Base-by-base conservation (phyloP, 2,113 vertebrate species). In the Microcebus jonahi region DNA sequence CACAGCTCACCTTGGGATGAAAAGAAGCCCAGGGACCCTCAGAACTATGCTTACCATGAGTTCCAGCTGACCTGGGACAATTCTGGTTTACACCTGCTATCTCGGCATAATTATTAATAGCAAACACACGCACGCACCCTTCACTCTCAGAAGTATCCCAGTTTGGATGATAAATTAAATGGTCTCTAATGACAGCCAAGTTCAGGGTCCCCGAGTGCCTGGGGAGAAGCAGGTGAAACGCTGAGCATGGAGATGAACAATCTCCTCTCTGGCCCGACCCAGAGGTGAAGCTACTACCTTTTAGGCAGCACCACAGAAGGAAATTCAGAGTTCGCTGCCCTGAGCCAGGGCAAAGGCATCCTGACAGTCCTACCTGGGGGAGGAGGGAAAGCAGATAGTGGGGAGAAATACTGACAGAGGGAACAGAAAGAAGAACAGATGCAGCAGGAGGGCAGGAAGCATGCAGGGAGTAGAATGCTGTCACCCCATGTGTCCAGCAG, bases 181-280 rank as follows among this genome's bases (percentile, higher is more conserved):
- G 77, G 67, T 34, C 67, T 80, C 71, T 65, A 71, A 73, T 79
- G 55, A 86, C 87, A 53, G 48, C 25, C 71, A 89, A 48, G 31
- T 12, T 53, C 50, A 21, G 6, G 42, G 42, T 77, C 53, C 75
- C 88, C 90, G 86, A 45, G 39, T 76, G 65, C 31, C 48, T 13
- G 13, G n/a, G 25, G n/a, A 53, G 25, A 77, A 77, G 45, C 48
- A 9, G 31, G 59, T 82, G 39, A 75, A 71, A 23, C 25, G 5
- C 53, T 12, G 45, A 48, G 61, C 45, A 5, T 15, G 36, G 42
- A 82, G 12, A 63, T 18, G 15, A 85, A 73, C 36, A 67, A 23
- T 45, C 17, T 50, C 42, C 55, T 36, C 59, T 48, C 76, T 3
- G 9, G 18, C 29, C n/a, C 20, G 45, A 34, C 18, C 48, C 67